Percentiles rank a stretch among this genome's conserved stretches.
Evolutionary conservation across 2,113 vertebrate species (phyloP).

Genomic region (Pteronura brasiliensis): DNA sequence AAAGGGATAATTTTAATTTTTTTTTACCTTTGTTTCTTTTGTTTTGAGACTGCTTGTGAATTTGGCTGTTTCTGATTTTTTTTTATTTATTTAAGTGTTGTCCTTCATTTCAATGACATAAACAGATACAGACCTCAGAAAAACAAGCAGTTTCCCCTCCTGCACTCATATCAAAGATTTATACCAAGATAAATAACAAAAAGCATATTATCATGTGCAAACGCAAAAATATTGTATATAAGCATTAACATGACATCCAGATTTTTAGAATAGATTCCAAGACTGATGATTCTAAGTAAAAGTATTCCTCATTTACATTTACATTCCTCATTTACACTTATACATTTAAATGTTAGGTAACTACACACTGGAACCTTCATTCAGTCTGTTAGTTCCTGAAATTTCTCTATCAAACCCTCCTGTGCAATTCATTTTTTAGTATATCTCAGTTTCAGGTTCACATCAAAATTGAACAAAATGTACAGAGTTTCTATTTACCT

Average conservation of each 20-base stretch:
- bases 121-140: not conserved
- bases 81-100: not conserved
- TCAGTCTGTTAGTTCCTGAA: constrained; percentile 1
- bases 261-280: constrained; percentile 20
- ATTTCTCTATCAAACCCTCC: not conserved
- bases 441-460: not conserved
- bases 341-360: constrained; percentile 29
- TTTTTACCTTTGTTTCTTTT: constrained; percentile 16
- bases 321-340: too few species aligned
- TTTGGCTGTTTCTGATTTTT: constrained; percentile 1
- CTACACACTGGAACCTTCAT: not conserved
- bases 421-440: not conserved
- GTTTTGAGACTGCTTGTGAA: not conserved
- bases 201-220: not conserved
- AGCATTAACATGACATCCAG: not conserved
- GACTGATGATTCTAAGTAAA: not conserved
- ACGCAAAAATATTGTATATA: not conserved
- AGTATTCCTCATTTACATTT: not conserved
- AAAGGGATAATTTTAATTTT: not conserved
- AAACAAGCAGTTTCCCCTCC: not conserved
- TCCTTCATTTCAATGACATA: constrained; percentile 33
- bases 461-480: not conserved
- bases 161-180: not conserved
- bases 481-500: not conserved
- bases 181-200: not conserved